phyloP scores from a whole-genome alignment of 2,113 vertebrate species.

The Callopanchax toddi region DNA sequence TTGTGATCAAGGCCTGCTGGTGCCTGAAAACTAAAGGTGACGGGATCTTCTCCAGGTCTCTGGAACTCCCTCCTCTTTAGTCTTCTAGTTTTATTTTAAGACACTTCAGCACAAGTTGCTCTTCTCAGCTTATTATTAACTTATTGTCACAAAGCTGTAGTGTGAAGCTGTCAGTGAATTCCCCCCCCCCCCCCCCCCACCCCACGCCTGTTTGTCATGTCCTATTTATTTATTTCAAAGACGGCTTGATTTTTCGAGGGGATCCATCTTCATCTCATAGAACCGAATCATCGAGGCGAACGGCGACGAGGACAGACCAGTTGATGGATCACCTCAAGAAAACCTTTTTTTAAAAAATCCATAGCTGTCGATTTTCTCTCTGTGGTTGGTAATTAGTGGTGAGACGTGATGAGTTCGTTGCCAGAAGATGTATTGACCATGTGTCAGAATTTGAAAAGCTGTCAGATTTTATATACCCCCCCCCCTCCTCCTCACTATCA shows the following conservation, averaged over 20 bases:
- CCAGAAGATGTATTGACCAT: neutral
- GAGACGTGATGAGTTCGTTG: conserved; percentile 13
- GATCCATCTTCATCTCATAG: neutral
- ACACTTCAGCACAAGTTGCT: neutral
- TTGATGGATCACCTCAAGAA: conserved; percentile 9
- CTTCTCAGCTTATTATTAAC: neutral
- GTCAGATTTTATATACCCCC: no score
- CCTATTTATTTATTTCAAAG: no score
- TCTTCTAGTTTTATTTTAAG: no score
- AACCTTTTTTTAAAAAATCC: conserved; percentile 6
- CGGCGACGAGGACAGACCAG: neutral
- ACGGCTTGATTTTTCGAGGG: neutral
- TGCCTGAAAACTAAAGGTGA: no score
- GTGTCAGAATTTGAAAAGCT: no score
- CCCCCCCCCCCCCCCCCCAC: no score
- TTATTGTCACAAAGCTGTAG: conserved; percentile 7
- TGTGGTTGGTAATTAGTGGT: conserved; percentile 7
- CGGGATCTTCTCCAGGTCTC: no score
- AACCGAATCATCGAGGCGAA: neutral
- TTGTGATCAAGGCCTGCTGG: no score
- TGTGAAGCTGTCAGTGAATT: conserved; percentile 5
- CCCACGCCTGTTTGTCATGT: neutral
- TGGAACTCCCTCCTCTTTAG: no score
- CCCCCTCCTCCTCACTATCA: neutral
- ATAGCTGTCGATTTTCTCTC: neutral